Evolutionary conservation across 1,140 invertebrate genomes (phyloP).

Genomic region (Drosophila eugracilis): DNA sequence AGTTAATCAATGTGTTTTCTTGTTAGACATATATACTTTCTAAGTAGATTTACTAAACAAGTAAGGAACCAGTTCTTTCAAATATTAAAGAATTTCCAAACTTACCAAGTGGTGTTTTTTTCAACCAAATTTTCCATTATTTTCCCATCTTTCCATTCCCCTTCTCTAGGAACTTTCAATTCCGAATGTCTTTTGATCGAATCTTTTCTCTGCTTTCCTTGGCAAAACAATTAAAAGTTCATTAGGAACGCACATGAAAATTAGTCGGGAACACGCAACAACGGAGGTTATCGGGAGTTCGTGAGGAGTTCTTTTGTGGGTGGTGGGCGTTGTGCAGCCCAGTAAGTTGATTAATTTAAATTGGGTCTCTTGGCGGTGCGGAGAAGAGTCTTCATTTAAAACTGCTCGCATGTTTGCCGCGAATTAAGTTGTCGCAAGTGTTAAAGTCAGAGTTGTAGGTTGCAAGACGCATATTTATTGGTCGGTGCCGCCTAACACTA

Average conservation of each 20-base stretch:
- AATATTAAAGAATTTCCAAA: too few species aligned
- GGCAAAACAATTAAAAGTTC: conserved; percentile 78
- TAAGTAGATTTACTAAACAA: too few species aligned
- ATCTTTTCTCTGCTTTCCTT: conserved; percentile 57
- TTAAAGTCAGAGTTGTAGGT: conserved; percentile 40
- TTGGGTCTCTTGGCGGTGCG: conserved; percentile 37
- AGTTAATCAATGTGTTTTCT: too few species aligned
- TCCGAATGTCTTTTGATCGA: conserved; percentile 52
- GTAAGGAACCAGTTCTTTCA: too few species aligned
- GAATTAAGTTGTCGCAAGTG: conserved; percentile 80
- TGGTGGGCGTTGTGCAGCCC: conserved; percentile 32
- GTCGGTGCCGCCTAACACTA: conserved; percentile 41
- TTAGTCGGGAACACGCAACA: conserved; percentile 58
- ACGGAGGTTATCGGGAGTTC: conserved; percentile 19
- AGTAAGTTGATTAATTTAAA: conserved; percentile 72
- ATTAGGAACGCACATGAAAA: conserved; percentile 71
- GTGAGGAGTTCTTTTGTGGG: conserved; percentile 6
- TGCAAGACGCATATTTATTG: conserved; percentile 42
- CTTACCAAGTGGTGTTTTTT: not conserved
- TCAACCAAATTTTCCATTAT: not conserved
- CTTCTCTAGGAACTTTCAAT: conserved; percentile 33
- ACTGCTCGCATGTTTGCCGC: conserved; percentile 59
- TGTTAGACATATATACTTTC: not conserved
- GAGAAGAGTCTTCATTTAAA: conserved; percentile 8
- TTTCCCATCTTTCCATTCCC: not conserved